Base-by-base conservation (phyloP, 2,797 vertebrate genomes). In the Galagoides demidoff region DNA sequence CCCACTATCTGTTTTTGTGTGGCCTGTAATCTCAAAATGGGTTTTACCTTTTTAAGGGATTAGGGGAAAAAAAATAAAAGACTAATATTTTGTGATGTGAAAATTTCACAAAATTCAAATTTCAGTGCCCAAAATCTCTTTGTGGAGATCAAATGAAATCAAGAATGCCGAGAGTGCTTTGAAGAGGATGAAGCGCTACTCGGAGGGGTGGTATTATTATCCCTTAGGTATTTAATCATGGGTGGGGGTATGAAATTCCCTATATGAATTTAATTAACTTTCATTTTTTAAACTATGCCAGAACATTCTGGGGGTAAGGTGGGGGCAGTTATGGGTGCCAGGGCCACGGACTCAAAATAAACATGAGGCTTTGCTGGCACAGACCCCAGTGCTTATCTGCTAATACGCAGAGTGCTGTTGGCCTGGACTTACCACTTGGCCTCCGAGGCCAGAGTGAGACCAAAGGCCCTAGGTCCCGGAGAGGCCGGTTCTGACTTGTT, bases 231-330 rank as follows among this genome's bases (percentile, higher is more conserved):
- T 79, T 52, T 49, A 66, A 94, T 29, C 77, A 89, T 39, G 61
- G 61, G 25, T 77, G 39, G 7, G 37, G 39, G 63, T 92, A 61
- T 70, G n/a, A 77, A 96, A 96, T 92, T 85, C 43, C 37, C 31
- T 78, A 34, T 31, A n/a, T 85, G 61, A 71, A 90, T 92, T 90
- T 95, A 92, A 96, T 95, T 95, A 94, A 70, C 82, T 88, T 90
- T 86, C 92, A 61, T 61, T 96, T 95, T 95, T 94, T 84, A 92
- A 92, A 76, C 29, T 29, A 73, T 85, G 34, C 73, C 68, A 74
- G 13, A 71, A 90, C 76, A 85, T 77, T 95, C 57, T 78, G 45
- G 45, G 66, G 88, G 45, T 59, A n/a, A 45, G 8, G 16, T 64
- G 37, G 11, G 52, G 22, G 22, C 71, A 74, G 74, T 63, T 89